Evolutionary conservation across 1,140 invertebrate species (phyloP).

Genomic region (Papilio machaon): DNA sequence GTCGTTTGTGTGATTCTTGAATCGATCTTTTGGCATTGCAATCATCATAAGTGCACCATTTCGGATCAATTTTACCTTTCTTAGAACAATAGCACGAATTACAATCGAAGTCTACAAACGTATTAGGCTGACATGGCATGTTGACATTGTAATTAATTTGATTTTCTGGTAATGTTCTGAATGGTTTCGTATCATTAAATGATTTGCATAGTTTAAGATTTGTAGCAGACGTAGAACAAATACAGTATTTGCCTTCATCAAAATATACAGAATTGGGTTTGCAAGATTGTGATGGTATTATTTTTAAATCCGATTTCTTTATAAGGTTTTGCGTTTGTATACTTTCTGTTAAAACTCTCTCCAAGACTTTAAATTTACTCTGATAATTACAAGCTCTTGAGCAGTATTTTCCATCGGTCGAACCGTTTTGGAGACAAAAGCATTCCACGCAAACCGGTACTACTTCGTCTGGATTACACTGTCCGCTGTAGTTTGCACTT

Average conservation of each 20-base stretch:
- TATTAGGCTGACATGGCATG: conserved; percentile 60
- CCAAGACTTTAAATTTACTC: conserved; percentile 60
- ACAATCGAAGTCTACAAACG: conserved; percentile 69
- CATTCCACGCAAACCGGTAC: conserved; percentile 68
- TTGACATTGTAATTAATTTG: conserved; percentile 49
- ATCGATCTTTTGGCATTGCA: conserved; percentile 62
- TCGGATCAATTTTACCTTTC: conserved; percentile 66
- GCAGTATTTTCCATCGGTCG: conserved; percentile 58
- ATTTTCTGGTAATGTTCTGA: conserved; percentile 37
- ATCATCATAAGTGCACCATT: conserved; percentile 76
- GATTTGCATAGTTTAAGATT: conserved; percentile 61
- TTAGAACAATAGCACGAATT: conserved; percentile 73
- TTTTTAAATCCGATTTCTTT: conserved; percentile 36
- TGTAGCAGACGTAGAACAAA: conserved; percentile 60
- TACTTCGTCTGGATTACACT: conserved; percentile 65
- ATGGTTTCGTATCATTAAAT: conserved; percentile 40
- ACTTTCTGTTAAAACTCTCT: conserved; percentile 58
- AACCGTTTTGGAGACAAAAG: conserved; percentile 60
- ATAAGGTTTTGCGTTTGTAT: conserved; percentile 31
- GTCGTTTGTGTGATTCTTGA: conserved; percentile 53
- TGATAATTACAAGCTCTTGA: conserved; percentile 58
- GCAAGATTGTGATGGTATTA: conserved; percentile 51
- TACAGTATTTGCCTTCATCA: conserved; percentile 61
- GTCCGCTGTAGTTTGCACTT: conserved; percentile 42
- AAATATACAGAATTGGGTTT: conserved; percentile 58